Percentiles rank a stretch among this genome's conserved stretches.
Conservation (phyloP, 2,888 invertebrate genomes). For the Acanthococcus lagerstroemiae region DNA sequence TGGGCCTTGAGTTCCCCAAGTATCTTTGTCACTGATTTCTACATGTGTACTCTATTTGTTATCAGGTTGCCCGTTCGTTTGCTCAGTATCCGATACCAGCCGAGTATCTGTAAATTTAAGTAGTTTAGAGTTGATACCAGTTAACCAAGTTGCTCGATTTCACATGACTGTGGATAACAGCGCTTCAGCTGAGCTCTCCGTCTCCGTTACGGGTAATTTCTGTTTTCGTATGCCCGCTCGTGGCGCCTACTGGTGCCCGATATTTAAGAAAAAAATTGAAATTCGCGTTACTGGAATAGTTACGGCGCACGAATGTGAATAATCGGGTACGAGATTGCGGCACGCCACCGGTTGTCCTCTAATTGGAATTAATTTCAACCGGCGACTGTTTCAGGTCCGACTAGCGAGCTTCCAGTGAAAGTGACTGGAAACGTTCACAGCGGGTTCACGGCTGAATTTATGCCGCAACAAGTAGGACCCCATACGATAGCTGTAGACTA, state of each 20-base stretch:
- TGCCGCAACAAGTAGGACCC: slow-evolving; percentile 84
- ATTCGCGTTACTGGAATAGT: no score
- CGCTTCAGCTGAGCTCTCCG: slow-evolving; percentile 72
- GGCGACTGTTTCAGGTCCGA: slow-evolving; percentile 57
- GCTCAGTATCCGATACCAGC: slow-evolving; percentile 70
- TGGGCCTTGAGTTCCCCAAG: no score
- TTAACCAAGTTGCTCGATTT: slow-evolving; percentile 67
- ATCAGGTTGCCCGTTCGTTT: slow-evolving; percentile 69
- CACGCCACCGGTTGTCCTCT: no score
- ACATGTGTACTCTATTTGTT: no score
- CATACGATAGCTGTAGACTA: slow-evolving; percentile 85
- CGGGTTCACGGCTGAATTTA: slow-evolving; percentile 83
- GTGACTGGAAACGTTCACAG: slow-evolving; percentile 79
- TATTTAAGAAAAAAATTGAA: no score
- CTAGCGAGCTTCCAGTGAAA: slow-evolving; percentile 75
- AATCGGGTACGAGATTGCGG: no score
- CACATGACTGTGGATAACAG: slow-evolving; percentile 63
- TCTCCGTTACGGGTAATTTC: slow-evolving; percentile 59
- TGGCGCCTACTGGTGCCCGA: background rate
- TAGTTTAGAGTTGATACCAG: slow-evolving; percentile 73
- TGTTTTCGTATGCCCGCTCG: background rate
- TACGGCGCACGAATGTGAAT: no score
- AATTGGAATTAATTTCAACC: background rate
- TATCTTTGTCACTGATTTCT: no score
- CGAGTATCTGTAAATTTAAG: slow-evolving; percentile 61